phyloP scores from a whole-genome alignment of 92 coral and sea anemone species.

The Epizoanthus ramosus region DNA sequence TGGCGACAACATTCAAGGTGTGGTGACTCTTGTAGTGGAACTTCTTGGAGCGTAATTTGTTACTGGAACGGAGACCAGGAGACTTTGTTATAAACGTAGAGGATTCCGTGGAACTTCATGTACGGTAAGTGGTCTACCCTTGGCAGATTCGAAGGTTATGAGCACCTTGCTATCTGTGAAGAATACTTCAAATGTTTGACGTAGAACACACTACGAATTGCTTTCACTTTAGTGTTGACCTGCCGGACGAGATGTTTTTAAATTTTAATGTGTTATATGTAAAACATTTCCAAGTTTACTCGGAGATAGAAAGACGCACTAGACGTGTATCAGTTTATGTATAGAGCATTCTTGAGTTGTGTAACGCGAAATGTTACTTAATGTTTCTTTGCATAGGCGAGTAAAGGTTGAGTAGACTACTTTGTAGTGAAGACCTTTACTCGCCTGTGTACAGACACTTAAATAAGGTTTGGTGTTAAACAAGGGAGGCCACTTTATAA shows the following conservation, averaged over 20 bases:
- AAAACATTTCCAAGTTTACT: slow-evolving; percentile 6
- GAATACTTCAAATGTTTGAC: background rate
- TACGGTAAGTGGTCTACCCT: slow-evolving; percentile 10
- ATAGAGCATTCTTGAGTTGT: background rate
- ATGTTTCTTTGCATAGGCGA: background rate
- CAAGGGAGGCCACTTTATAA: background rate
- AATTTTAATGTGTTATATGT: background rate
- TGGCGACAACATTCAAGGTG: too few relatives aligned
- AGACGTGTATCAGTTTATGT: background rate
- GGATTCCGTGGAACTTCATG: slow-evolving; percentile 13
- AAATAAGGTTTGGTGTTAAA: background rate
- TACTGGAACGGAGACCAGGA: slow-evolving; percentile 8
- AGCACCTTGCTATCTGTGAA: slow-evolving; percentile 1
- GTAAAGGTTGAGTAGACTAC: slow-evolving; percentile 12
- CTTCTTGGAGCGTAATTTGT: background rate
- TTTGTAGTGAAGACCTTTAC: slow-evolving; percentile 5
- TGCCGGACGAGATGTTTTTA: too few relatives aligned
- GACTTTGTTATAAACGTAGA: slow-evolving; percentile 12
- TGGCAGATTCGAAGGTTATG: slow-evolving; percentile 3
- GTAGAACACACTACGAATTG: background rate
- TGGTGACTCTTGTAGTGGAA: too few relatives aligned
- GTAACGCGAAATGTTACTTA: background rate
- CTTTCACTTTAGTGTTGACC: background rate
- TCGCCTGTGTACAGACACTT: background rate
- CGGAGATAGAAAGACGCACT: slow-evolving; percentile 17